Evolutionary conservation across 2,888 invertebrate species (phyloP).

Genomic region (Pristionchus entomophagus): DNA sequence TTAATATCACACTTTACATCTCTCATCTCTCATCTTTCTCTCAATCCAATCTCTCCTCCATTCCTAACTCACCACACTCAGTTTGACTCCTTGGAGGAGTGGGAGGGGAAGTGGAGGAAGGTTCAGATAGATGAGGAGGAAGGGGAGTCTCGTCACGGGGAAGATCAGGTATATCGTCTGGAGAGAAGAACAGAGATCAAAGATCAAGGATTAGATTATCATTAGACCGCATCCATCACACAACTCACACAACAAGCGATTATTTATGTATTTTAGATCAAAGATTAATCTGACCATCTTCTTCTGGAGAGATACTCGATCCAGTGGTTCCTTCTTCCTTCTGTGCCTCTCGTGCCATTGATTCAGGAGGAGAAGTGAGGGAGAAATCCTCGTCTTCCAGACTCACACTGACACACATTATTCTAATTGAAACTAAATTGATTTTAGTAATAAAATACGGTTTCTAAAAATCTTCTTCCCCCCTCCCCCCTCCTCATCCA

Average conservation of each 20-base stretch:
- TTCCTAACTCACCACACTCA: not conserved
- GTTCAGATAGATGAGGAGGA: conserved; percentile 15
- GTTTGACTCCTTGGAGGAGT: not conserved
- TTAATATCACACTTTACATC: too few relatives aligned
- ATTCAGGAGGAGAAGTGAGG: not conserved
- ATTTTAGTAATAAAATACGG: too few relatives aligned
- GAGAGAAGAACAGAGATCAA: not conserved
- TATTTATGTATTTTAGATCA: not conserved
- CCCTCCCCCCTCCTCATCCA: not conserved
- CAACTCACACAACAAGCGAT: too few relatives aligned
- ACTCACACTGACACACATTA: conserved; percentile 10
- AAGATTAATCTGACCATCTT: not conserved
- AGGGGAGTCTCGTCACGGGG: not conserved
- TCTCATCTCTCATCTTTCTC: too few relatives aligned
- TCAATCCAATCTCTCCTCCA: too few relatives aligned
- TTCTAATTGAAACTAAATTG: too few relatives aligned
- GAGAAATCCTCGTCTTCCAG: conserved; percentile 17
- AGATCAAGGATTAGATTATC: not conserved
- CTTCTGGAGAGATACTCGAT: not conserved
- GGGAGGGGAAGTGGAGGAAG: not conserved
- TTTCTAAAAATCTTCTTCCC: too few relatives aligned
- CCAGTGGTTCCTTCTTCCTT: not conserved
- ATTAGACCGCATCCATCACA: not conserved
- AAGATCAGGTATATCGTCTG: conserved; percentile 7
- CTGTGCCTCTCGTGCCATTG: not conserved